Conservation (phyloP, 2,797 vertebrate species). For the Xenops minutus region DNA sequence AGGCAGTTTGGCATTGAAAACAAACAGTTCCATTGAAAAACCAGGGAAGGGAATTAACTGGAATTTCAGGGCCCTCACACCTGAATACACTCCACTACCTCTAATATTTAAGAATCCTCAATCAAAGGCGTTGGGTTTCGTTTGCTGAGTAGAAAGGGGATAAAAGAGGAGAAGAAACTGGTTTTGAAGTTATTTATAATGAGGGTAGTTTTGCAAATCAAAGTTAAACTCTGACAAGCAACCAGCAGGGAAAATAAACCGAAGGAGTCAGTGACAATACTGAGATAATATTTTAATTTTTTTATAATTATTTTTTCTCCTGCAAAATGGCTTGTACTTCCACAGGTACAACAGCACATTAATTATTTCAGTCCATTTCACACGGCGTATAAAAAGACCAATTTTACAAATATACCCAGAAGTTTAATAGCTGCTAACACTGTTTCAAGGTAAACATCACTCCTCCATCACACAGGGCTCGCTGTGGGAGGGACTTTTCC, state of each 20-base stretch:
- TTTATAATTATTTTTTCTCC: background rate
- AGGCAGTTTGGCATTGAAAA: constrained; percentile 53
- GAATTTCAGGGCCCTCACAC: constrained; percentile 37
- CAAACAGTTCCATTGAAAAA: constrained; percentile 49
- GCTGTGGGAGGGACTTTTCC: background rate
- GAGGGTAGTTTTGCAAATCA: background rate
- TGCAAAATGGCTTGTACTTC: constrained; percentile 82
- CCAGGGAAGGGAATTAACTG: background rate
- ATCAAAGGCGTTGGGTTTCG: background rate
- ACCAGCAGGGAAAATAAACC: background rate
- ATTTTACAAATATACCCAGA: constrained; percentile 73
- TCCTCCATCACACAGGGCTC: background rate
- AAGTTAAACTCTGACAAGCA: background rate
- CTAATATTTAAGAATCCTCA: background rate
- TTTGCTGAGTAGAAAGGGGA: background rate
- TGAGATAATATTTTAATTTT: constrained; percentile 73
- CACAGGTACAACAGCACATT: constrained; percentile 77
- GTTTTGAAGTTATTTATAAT: background rate
- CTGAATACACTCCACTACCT: constrained; percentile 7
- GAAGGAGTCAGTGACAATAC: constrained; percentile 56
- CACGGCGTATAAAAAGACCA: constrained; percentile 70
- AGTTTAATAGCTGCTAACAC: constrained; percentile 63
- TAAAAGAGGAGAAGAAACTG: background rate
- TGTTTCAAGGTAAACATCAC: constrained; percentile 7
- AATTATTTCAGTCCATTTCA: constrained; percentile 68